Base-by-base conservation (phyloP, 2,797 vertebrate genomes). In the Anabacerthia variegaticeps region DNA sequence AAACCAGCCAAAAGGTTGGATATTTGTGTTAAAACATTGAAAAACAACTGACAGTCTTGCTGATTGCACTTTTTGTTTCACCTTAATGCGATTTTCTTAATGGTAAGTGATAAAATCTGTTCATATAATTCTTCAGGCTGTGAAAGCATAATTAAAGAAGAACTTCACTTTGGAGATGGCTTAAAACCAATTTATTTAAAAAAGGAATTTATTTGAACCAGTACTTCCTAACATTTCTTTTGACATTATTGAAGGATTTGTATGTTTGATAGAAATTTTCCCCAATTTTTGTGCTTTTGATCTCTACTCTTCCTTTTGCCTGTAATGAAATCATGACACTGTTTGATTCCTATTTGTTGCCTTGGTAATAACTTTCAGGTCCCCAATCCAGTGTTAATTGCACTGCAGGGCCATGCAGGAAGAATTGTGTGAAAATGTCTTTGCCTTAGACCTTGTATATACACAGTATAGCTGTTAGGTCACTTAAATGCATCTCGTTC, bases 341-440 rank as follows among this genome's bases (percentile, higher is more conserved):
- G 18, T 83, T 93, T 91, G 90, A 92, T 95, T 94, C 89, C 49
- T 81, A 26, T 91, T 44, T 91, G 90, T 96, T 96, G 82, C 93
- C 92, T 95, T 96, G 88, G 90, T 69, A 96, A 96, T 95, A 83
- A 66, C 66, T 91, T 46, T 61, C 24, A 55, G 68, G 66, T 79
- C 94, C 92, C 72, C 79, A 94, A 54, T 84, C 56, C 65, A 27
- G 48, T 65, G 58, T 88, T 95, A 88, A 82, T 86, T 96, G 80
- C 74, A 51, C 78, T 79, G 79, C 52, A 30, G 75, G 48, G 36
- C 81, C 41, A 1, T 82, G 61, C 81, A 86, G 74, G 49, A 85
- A 24, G 79, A 68, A 86, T 36, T 19, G 58, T 73, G 34, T 90
- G 52, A 85, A 55, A 88, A 71, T 18, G 11, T 41, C 30, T 77